Evolutionary conservation across 2,113 vertebrate genomes (phyloP), one percentile per base, ranked within the genome.

Genomic region (Cavia aperea): DNA sequence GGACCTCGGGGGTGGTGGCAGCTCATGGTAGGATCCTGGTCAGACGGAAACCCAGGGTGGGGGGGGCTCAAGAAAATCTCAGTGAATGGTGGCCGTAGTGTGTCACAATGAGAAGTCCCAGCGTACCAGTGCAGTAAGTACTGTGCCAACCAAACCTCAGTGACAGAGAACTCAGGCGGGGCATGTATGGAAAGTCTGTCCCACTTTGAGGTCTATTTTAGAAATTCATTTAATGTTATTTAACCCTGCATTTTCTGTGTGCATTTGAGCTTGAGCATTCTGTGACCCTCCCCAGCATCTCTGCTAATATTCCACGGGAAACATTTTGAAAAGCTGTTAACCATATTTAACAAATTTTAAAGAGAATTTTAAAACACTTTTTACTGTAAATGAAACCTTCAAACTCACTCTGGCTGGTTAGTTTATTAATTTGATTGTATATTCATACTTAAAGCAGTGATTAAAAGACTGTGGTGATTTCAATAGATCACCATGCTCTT

Each of bases 221-320:
- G 60, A 77, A 62, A 31, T 8, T 29, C 39, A 46, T 7, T 31
- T 46, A 21, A 8, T 33, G 51, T 91, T 65, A 39, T n/a, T n/a
- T n/a, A n/a, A 6, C 46, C n/a, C 66, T 46, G 0, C 1, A 13
- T 31, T 46, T 63, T 18, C 49, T n/a, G 31, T 6, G 1, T 58
- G 46, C 62, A 19, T 75, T 43, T 36, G 46, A 65, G 66, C 16
- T 7, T 21, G 56, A 31, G 15, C 7, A 21, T 23, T 29, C 18
- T 26, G 33, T n/a, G 19, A 70, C 54, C 16, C 26, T 60, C 72
- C 7, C 23, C 51, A 33, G 56, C n/a, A 14, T 24, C 33, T 72
- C 43, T 72, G 29, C 26, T 70, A 46, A 63, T 11, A 54, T 10
- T 10, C 33, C 29, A 26, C 4, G 36, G 73, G 81, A 81, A 60